These are phyloP conservation scores for Pseudotriccus pelzelni DNA, from an alignment of 2,797 vertebrate genomes.

Conservation along the genomic window DNA sequence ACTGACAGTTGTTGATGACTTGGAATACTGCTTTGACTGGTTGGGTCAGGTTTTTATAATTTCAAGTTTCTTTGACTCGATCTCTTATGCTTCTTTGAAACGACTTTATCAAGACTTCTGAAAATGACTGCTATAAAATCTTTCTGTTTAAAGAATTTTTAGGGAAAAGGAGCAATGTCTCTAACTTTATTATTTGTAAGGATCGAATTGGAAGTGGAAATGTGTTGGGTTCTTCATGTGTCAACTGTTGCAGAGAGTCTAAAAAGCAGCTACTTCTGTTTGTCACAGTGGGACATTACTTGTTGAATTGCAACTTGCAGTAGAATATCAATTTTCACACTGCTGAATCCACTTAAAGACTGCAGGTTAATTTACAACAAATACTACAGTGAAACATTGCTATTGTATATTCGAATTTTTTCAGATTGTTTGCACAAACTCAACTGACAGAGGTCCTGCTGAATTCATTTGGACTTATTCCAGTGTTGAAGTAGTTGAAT, in stretches of 20 bases:
- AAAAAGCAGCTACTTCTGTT: background rate
- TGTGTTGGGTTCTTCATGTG: background rate
- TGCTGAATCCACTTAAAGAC: background rate
- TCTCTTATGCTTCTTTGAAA: background rate
- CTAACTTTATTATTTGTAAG: background rate
- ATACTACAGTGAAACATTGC: background rate
- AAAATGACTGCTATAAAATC: background rate
- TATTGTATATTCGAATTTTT: background rate
- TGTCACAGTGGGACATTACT: background rate
- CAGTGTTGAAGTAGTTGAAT: background rate
- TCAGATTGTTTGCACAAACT: background rate
- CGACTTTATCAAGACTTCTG: background rate
- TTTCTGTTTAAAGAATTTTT: background rate
- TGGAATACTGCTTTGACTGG: background rate
- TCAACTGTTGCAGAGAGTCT: background rate
- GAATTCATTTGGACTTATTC: background rate
- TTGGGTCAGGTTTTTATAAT: background rate
- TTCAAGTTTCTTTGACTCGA: background rate
- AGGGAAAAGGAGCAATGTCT: background rate
- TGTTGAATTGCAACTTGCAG: background rate
- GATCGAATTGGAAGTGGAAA: background rate
- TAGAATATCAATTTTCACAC: background rate
- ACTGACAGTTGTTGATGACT: background rate
- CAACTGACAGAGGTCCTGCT: background rate
- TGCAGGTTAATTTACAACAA: background rate